These are phyloP conservation scores for Cyprinodon brontotheroides DNA, from an alignment of 2,113 vertebrate genomes.

Conservation along the genomic window DNA sequence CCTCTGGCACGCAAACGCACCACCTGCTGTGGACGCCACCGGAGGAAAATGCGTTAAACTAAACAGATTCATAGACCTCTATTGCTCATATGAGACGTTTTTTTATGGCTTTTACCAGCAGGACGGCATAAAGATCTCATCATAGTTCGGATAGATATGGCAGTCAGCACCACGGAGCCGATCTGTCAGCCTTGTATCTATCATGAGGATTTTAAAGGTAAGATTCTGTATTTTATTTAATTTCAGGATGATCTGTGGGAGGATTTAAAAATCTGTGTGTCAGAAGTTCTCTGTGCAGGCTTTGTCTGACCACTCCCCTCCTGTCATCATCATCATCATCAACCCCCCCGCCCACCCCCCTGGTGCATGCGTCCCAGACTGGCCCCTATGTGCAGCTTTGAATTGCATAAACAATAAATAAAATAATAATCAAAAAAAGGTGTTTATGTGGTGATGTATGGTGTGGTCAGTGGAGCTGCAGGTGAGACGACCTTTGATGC, in stretches of 20 bases:
- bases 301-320: constrained; percentile 42
- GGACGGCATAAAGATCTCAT: constrained; percentile 6
- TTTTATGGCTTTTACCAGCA: constrained; percentile 24
- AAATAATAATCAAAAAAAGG: background rate
- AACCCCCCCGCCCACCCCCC: constrained; percentile 18
- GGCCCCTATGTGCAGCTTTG: background rate
- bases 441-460: background rate
- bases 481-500: constrained; percentile 80
- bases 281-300: background rate
- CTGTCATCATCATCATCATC: constrained; percentile 5
- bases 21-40: background rate
- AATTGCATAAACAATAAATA: background rate
- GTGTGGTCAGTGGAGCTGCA: constrained; percentile 76
- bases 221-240: constrained; percentile 15
- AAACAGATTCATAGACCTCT: background rate
- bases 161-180: constrained; percentile 76
- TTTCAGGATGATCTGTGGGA: background rate
- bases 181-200: constrained; percentile 77
- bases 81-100: background rate
- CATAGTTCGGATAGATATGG: constrained; percentile 62
- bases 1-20: constrained; percentile 43
- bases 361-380: background rate
- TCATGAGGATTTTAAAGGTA: constrained; percentile 79
- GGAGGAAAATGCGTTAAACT: constrained; percentile 20
- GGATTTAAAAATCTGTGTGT: background rate